Base-by-base conservation (phyloP, 2,797 vertebrate genomes). In the Leptoclinus maculatus region DNA sequence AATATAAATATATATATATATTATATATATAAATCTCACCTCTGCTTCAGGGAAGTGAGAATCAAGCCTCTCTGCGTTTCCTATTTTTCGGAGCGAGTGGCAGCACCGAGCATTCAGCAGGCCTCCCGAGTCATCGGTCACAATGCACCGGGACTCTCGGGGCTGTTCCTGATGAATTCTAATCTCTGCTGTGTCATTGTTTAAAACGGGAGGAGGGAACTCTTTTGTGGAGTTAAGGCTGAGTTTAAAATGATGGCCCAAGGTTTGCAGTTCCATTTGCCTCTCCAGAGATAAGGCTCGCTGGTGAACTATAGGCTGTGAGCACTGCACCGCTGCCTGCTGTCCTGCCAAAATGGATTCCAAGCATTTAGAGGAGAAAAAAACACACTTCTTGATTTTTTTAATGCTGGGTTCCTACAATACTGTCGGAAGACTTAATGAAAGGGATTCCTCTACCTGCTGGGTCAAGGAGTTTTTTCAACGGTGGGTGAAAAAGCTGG, bases 231-330 rank as follows among this genome's bases (percentile, higher is more conserved):
- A 53, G 57, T 66, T 43, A 49, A 7, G 36, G 39, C 65, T 11
- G 38, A 53, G 43, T 70, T 79, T 68, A 71, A 82, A 89, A 69
- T 27, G 53, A 85, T 80, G 60, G 76, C 76, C 13, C 1, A 4
- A 34, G 60, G 56, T 79, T 66, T 78, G 64, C 70, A 45, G 54
- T 74, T 82, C 60, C 74, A 80, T 87, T 86, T 87, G 73, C 49
- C 73, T 84, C 41, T 49, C 39, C 36, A n/a, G 60, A 64, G 80
- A 90, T 87, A 82, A 88, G 88, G 47, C 41, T 66, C 41, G 5
- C 16, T 4, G 56, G 36, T 69, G 74, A 81, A 70, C 69, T 70
- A 54, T 2, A 54, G 1, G 34, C 76, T 36, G 56, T 65, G 60
- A 62, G 49, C 19, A 21, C 58, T 5, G 64, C 72, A 14, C 41